These are phyloP conservation scores for Glareola pratincola DNA, from an alignment of 2,113 vertebrate genomes.

Conservation along the genomic window DNA sequence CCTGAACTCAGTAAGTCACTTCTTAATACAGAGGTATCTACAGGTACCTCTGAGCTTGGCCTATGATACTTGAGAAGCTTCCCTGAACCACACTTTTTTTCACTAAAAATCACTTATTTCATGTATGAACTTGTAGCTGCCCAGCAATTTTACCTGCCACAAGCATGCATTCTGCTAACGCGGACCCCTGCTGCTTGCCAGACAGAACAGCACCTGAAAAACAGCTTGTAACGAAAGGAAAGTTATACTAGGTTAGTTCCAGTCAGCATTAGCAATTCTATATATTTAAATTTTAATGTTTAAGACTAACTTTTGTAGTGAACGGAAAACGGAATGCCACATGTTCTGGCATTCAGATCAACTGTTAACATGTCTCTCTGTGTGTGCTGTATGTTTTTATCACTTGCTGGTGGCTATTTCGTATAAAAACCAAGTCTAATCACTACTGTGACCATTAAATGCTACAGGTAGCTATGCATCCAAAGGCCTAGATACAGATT, in stretches of 20 bases:
- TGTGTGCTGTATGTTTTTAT: neutral
- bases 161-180: neutral
- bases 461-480: neutral
- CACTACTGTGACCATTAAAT: neutral
- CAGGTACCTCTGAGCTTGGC: neutral
- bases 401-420: neutral
- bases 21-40: neutral
- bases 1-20: neutral
- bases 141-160: neutral
- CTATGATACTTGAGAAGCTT: neutral
- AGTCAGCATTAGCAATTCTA: neutral
- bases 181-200: neutral
- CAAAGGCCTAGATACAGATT: neutral
- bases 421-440: neutral
- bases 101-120: neutral
- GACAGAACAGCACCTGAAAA: neutral
- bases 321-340: neutral
- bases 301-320: neutral
- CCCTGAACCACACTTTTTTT: neutral
- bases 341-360: neutral
- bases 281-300: neutral
- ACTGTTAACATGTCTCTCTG: neutral
- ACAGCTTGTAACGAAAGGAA: neutral
- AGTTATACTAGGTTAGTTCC: neutral
- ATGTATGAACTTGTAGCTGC: neutral